Evolutionary conservation across 2,797 vertebrate genomes (phyloP).

Genomic region (Sebastes goodei): DNA sequence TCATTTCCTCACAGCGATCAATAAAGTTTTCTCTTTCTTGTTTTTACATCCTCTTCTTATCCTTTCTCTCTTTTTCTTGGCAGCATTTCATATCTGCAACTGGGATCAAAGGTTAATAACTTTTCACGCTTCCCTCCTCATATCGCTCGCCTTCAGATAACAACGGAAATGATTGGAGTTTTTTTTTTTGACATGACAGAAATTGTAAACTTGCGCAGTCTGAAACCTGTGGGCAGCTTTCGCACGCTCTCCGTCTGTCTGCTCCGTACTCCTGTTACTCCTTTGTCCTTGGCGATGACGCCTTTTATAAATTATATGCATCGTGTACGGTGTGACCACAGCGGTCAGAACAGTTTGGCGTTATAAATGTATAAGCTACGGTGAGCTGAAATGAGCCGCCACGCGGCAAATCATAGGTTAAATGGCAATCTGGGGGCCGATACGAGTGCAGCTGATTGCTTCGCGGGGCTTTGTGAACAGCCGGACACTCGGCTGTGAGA

Average conservation of each 20-base stretch:
- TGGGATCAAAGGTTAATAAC: conserved; percentile 67
- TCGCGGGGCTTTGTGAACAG: not conserved
- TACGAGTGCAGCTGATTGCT: conserved; percentile 33
- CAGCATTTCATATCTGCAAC: conserved; percentile 43
- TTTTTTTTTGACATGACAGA: conserved; percentile 7
- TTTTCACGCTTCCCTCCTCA: conserved; percentile 21
- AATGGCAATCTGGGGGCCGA: conserved; percentile 42
- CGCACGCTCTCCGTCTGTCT: not conserved
- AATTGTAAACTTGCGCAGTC: not conserved
- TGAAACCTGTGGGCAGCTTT: not conserved
- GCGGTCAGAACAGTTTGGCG: not conserved
- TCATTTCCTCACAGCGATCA: conserved; percentile 40
- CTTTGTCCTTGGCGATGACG: conserved; percentile 13
- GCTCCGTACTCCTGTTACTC: not conserved
- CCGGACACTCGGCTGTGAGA: not conserved
- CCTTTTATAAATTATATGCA: not conserved
- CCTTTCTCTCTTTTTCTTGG: conserved; percentile 1
- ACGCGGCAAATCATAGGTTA: conserved; percentile 48
- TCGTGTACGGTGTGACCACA: not conserved
- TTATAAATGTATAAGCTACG: conserved; percentile 6
- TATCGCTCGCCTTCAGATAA: conserved; percentile 20
- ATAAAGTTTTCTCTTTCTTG: conserved; percentile 25
- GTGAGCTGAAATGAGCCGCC: not conserved
- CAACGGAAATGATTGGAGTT: not conserved
- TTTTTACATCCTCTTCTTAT: conserved; percentile 13